phyloP scores from a whole-genome alignment of 2,113 vertebrate genomes.

The Lontra canadensis region DNA sequence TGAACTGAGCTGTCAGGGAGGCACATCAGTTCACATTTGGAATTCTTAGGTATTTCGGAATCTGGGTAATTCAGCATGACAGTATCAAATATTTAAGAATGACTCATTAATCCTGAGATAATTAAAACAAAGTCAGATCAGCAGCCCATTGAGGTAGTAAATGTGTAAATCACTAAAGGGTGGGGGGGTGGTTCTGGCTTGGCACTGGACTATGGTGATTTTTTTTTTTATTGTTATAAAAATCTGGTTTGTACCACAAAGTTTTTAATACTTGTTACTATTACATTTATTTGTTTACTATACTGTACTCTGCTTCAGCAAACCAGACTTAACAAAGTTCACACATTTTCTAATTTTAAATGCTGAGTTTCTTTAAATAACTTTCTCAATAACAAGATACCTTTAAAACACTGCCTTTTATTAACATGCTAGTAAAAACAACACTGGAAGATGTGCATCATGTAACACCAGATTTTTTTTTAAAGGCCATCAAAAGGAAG shows the following conservation, averaged over 20 bases:
- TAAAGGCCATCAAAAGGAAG: not conserved
- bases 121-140: conserved; percentile 27
- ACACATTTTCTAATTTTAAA: not conserved
- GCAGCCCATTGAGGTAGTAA: not conserved
- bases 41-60: not conserved
- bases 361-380: not conserved
- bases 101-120: not conserved
- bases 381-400: conserved; percentile 49
- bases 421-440: not conserved
- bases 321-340: not conserved
- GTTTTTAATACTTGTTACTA: not conserved
- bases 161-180: not conserved
- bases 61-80: not conserved
- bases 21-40: not conserved
- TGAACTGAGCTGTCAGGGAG: not conserved
- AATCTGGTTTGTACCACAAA: not conserved
- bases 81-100: not conserved
- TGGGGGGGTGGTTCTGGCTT: not conserved
- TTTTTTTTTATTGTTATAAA: not conserved
- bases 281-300: not conserved
- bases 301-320: not conserved
- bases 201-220: not conserved
- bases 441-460: not conserved
- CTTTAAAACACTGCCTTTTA: not conserved
- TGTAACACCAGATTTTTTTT: not conserved